Percentiles rank a stretch among this genome's conserved stretches.
Conservation (phyloP, 2,888 invertebrate species). For the Protodeltote pygarga region DNA sequence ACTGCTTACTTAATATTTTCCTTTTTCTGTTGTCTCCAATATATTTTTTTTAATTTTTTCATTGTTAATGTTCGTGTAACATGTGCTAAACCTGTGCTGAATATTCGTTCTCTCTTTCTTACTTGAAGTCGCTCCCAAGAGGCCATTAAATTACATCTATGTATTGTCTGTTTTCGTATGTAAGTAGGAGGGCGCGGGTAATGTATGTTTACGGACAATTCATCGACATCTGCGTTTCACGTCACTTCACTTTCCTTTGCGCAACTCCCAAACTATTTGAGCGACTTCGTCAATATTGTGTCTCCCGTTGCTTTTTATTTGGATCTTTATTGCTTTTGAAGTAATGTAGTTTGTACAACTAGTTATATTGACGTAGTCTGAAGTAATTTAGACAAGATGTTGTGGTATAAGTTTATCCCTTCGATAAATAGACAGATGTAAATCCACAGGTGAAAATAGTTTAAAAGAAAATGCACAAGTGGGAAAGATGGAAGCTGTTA, state of each 20-base stretch:
- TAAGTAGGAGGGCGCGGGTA: slow-evolving; percentile 28
- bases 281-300: slow-evolving; percentile 27
- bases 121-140: no score
- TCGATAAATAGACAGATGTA: no score
- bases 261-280: slow-evolving; percentile 26
- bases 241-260: slow-evolving; percentile 16
- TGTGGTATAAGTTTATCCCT: no score
- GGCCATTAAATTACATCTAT: slow-evolving; percentile 18
- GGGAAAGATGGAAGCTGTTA: no score
- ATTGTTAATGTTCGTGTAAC: no score
- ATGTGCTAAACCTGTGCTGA: no score
- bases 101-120: no score
- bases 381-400: slow-evolving; percentile 5
- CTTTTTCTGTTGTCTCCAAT: no score
- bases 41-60: no score
- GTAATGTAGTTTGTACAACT: slow-evolving; percentile 14
- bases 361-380: slow-evolving; percentile 6
- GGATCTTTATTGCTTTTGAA: slow-evolving; percentile 17
- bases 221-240: slow-evolving; percentile 28
- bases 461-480: no score
- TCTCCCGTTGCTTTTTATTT: slow-evolving; percentile 18
- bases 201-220: slow-evolving; percentile 36
- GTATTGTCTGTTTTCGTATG: slow-evolving; percentile 10
- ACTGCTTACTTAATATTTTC: no score
- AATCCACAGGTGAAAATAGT: no score